phyloP scores from a whole-genome alignment of 2,113 vertebrate species.

The Piprites chloris region DNA sequence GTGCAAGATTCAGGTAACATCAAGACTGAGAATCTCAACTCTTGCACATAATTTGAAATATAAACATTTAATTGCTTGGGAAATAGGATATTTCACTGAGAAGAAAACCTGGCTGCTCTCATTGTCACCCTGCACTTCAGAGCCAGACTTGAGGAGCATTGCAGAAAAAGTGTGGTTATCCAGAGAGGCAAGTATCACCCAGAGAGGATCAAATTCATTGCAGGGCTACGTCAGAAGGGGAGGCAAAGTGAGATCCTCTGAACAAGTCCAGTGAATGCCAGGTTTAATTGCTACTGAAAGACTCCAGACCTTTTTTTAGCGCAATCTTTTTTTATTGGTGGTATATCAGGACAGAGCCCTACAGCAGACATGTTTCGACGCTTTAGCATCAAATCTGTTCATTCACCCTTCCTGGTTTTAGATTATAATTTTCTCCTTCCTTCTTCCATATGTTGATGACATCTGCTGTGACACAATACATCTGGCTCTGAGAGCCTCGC shows the following conservation, averaged over 20 bases:
- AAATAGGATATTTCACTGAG: slow-evolving; percentile 49
- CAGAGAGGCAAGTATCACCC: slow-evolving; percentile 5
- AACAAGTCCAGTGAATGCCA: background rate
- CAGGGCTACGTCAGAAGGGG: background rate
- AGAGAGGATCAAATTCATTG: background rate
- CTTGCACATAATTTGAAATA: slow-evolving; percentile 57
- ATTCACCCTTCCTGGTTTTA: slow-evolving; percentile 19
- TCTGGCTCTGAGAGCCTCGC: background rate
- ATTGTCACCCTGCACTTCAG: background rate
- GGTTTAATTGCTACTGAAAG: slow-evolving; percentile 32
- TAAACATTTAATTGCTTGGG: slow-evolving; percentile 71
- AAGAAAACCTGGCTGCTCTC: slow-evolving; percentile 45
- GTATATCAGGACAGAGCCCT: background rate
- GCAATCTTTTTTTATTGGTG: background rate
- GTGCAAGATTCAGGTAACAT: slow-evolving; percentile 68
- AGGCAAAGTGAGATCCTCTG: background rate
- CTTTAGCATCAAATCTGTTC: slow-evolving; percentile 30
- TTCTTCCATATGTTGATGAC: slow-evolving; percentile 51
- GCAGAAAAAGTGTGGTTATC: background rate
- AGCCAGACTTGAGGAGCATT: background rate
- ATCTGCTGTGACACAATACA: slow-evolving; percentile 56
- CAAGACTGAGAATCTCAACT: slow-evolving; percentile 60
- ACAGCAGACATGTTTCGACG: background rate
- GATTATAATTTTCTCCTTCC: slow-evolving; percentile 43
- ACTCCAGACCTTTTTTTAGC: background rate